A percentile compares a stretch with the other conserved stretches of the same genome.
Evolutionary conservation across 2,113 vertebrate genomes (phyloP).

Genomic region (Cathartes aura): DNA sequence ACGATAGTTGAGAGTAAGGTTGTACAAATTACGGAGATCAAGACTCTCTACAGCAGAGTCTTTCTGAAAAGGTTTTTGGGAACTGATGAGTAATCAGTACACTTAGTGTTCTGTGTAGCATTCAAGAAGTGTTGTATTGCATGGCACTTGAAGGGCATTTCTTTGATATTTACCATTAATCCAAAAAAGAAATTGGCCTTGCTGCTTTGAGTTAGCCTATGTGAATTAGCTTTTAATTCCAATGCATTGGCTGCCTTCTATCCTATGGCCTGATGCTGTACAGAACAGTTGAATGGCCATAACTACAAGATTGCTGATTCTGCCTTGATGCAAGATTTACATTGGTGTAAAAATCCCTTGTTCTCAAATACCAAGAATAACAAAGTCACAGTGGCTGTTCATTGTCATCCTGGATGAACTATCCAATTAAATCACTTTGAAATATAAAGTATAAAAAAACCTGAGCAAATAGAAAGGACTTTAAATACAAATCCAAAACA

Average conservation of each 20-base stretch:
- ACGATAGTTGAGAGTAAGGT: accelerated
- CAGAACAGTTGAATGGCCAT: not conserved
- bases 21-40: not conserved
- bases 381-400: not conserved
- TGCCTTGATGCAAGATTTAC: not conserved
- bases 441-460: not conserved
- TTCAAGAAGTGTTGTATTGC: not conserved
- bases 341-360: not conserved
- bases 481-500: not conserved
- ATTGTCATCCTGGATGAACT: not conserved
- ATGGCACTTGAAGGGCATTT: not conserved
- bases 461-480: not conserved
- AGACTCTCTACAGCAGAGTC: not conserved
- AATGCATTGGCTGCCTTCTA: not conserved
- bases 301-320: not conserved
- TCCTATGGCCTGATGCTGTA: not conserved
- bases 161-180: not conserved
- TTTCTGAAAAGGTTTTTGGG: not conserved
- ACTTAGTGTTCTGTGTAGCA: not conserved
- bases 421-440: not conserved
- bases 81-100: not conserved
- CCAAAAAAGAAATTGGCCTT: not conserved
- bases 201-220: not conserved
- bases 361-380: not conserved
- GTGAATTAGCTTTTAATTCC: not conserved